Conservation (phyloP, 1,140 invertebrate species). For the Mizuhopecten yessoensis region DNA sequence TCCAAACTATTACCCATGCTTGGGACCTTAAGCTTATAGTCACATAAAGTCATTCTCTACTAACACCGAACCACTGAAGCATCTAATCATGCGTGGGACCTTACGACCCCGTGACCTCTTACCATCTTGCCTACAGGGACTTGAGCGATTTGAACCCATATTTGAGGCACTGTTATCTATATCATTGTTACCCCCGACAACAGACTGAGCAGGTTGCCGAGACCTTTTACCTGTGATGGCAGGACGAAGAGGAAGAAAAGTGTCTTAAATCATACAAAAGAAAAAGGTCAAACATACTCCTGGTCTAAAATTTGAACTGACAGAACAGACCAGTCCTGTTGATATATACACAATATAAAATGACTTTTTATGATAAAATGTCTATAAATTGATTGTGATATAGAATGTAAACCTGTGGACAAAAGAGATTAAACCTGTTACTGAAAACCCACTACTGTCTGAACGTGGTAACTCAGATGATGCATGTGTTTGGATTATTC, state of each 20-base stretch:
- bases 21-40: neutral
- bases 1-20: neutral
- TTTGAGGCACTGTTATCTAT: conserved; percentile 67
- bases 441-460: no score
- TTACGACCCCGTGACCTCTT: conserved; percentile 38
- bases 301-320: no score
- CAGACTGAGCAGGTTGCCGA: conserved; percentile 56
- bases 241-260: conserved; percentile 40
- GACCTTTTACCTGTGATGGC: conserved; percentile 52
- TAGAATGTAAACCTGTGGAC: no score
- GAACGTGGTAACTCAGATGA: no score
- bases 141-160: conserved; percentile 70
- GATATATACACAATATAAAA: no score
- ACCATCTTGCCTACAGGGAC: conserved; percentile 71
- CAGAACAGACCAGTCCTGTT: no score
- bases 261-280: neutral
- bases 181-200: conserved; percentile 62
- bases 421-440: no score
- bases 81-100: conserved; percentile 23
- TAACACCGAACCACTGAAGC: conserved; percentile 45
- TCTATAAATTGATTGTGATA: no score
- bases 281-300: no score
- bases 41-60: neutral
- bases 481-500: no score
- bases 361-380: no score